Evolutionary conservation across 2,113 vertebrate genomes (phyloP), one percentile per base, ranked within the genome.

Genomic region (Lonchura striata): DNA sequence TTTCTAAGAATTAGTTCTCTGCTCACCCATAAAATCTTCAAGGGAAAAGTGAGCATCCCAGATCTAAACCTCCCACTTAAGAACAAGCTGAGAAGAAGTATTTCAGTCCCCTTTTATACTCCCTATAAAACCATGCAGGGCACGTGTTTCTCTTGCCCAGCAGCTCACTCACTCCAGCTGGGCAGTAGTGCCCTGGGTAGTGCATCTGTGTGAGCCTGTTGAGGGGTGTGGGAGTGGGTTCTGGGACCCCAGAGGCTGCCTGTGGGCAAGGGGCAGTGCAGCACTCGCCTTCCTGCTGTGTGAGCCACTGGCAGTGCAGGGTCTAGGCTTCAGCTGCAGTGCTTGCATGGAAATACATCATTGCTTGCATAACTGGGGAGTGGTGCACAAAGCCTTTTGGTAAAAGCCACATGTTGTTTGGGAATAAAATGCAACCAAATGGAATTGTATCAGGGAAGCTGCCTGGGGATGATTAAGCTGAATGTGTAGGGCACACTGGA

Each of bases 271-370:
- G 42, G 44, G 41, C 81, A 83, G 60, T 4, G 14, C 60, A 5
- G 3, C 0, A 0, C 52, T 42, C 10, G 19, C 52, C 70, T 5
- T 49, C 12, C 47, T 42, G 52, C 57, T 8, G 13, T 41, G 11
- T 5, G 23, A 41, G 50, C 47, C 2, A 0, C 13, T 24, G 50
- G 49, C 47, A 47, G 6, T 1, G 16, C 21, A 78, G 33, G 13
- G 6, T 24, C 56, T 63, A 10, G n/a, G 59, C 57, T 88, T 50
- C 37, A 49, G 68, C 39, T 93, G 74, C 0, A 0, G 52, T 25
- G 46, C 44, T 37, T 4, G 0, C 15, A 1, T 86, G 60, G 47
- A 81, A 41, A 37, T 4, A 24, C 42, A 11, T 50, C 15, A 13
- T 39, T 47, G 3, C 24, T 68, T 78, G 52, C 27, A 0, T 42